A percentile compares a stretch with the other conserved stretches of the same genome.
Conservation (phyloP, 1,140 invertebrate species). For the Gonatopus flavifemur region DNA sequence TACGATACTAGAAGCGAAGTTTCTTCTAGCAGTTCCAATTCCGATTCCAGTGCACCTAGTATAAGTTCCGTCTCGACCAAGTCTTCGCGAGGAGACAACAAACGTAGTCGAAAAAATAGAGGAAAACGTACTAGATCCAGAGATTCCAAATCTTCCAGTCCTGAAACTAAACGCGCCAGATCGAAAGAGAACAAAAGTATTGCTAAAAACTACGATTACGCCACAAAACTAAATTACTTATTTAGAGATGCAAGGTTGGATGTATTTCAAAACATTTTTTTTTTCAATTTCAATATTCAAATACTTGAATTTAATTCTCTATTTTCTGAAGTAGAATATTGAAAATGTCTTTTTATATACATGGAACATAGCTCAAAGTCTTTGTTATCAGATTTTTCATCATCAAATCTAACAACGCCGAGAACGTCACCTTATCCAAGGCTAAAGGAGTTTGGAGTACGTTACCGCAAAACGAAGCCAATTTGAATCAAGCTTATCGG, state of each 20-base stretch:
- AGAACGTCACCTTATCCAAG: slow-evolving; percentile 94
- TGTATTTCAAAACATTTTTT: too few species aligned
- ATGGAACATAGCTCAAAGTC: slow-evolving; percentile 21
- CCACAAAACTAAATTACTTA: slow-evolving; percentile 90
- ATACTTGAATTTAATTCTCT: background rate
- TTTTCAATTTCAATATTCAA: slow-evolving; percentile 2
- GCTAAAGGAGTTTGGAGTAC: slow-evolving; percentile 97
- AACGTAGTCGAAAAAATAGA: slow-evolving; percentile 53
- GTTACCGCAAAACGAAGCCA: slow-evolving; percentile 93
- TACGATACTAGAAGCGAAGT: slow-evolving; percentile 80
- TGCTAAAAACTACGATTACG: slow-evolving; percentile 78
- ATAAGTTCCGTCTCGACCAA: slow-evolving; percentile 73
- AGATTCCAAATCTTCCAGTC: slow-evolving; percentile 54
- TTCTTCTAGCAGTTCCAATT: slow-evolving; percentile 69
- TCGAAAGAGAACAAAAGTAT: slow-evolving; percentile 58
- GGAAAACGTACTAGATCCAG: slow-evolving; percentile 48
- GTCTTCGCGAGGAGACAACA: slow-evolving; percentile 61
- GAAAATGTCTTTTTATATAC: background rate
- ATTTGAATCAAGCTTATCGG: slow-evolving; percentile 90
- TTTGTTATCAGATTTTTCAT: slow-evolving; percentile 76
- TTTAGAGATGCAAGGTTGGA: slow-evolving; percentile 82
- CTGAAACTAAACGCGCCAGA: slow-evolving; percentile 55
- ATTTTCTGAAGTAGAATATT: background rate
- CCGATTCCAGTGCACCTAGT: slow-evolving; percentile 68
- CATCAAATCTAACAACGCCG: slow-evolving; percentile 97